Evolutionary conservation across 30 jellyfish, hydroid and myxozoan species (phyloP).

Genomic region (Hydra vulgaris): DNA sequence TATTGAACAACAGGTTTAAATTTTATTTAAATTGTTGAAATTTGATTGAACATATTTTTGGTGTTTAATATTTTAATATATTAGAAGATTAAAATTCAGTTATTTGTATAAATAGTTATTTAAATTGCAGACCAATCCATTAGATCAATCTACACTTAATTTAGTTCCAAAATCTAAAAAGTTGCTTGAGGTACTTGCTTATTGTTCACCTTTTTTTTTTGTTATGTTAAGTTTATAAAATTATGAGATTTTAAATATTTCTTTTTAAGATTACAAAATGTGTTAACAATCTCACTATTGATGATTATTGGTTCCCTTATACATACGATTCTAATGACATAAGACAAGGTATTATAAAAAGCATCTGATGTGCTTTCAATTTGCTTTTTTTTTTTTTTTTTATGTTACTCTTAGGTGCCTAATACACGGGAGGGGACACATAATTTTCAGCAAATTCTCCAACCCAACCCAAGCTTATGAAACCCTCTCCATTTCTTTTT

Average conservation of each 20-base stretch:
- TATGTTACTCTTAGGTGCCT: no score
- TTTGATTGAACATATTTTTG: neutral
- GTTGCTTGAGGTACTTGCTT: slow-evolving; percentile 9
- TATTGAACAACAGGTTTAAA: slow-evolving; percentile 73
- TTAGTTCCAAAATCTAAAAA: slow-evolving; percentile 8
- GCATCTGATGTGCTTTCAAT: neutral
- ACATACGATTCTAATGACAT: neutral
- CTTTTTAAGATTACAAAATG: neutral
- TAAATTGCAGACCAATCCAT: neutral
- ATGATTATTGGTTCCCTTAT: neutral
- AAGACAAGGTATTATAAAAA: neutral
- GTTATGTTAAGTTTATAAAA: neutral
- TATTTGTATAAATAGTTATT: neutral
- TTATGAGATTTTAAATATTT: no score
- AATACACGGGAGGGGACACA: no score
- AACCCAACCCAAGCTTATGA: no score
- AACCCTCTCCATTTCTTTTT: no score
- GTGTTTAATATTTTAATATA: neutral
- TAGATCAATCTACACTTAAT: slow-evolving; percentile 17
- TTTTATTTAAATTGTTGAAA: neutral
- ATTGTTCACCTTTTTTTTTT: neutral
- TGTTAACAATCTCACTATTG: neutral
- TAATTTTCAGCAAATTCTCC: no score
- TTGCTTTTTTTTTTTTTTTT: neutral
- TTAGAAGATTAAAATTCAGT: neutral